Percentiles rank a stretch among this genome's conserved stretches.
Conservation (phyloP, 37 sponge, comb jelly and placozoan species). For the Lycopodina hypogea region DNA sequence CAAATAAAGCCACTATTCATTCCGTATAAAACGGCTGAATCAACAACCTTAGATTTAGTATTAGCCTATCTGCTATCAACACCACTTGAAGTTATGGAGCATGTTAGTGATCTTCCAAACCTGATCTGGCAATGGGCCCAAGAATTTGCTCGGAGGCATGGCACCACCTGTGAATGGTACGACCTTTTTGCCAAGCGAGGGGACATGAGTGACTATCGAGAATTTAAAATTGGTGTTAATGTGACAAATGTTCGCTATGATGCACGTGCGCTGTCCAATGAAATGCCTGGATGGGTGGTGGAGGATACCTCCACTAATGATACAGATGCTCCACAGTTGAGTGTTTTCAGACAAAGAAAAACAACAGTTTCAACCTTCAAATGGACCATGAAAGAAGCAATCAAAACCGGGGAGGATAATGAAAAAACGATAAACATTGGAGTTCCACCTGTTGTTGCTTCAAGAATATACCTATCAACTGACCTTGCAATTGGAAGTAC, state of each 20-base stretch:
- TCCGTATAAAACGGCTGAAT: too few species aligned
- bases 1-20: too few species aligned
- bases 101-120: neutral
- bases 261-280: neutral
- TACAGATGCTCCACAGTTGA: neutral
- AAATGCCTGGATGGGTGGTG: neutral
- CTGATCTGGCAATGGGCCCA: neutral
- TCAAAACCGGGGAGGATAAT: neutral
- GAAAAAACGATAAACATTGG: neutral
- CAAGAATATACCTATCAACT: neutral
- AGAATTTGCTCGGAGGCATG: neutral
- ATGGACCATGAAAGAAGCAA: constrained; percentile 2
- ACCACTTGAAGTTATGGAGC: neutral
- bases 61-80: neutral
- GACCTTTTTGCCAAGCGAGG: neutral
- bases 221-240: neutral
- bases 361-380: neutral
- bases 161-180: neutral
- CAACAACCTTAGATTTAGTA: too few species aligned
- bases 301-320: neutral
- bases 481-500: neutral
- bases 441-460: neutral
- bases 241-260: constrained; percentile 4
- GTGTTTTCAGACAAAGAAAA: neutral
- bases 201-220: neutral